These are phyloP conservation scores for Diorhabda sublineata DNA, from an alignment of 1,140 invertebrate species.

Conservation along the genomic window DNA sequence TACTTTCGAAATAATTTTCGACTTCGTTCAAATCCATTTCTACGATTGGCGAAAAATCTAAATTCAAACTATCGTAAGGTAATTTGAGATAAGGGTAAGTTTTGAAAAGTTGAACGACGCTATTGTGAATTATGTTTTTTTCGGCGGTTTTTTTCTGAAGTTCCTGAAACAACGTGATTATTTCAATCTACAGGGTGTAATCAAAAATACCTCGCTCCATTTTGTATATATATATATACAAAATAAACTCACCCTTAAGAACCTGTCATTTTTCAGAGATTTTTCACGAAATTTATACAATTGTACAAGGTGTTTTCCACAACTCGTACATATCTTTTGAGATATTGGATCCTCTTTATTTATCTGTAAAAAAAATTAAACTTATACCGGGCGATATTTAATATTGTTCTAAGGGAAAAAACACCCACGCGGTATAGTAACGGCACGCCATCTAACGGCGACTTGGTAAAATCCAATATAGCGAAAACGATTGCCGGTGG, in stretches of 20 bases:
- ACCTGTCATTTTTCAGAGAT: slow-evolving; percentile 17
- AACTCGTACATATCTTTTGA: slow-evolving; percentile 23
- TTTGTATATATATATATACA: background rate
- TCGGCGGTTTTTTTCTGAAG: slow-evolving; percentile 12
- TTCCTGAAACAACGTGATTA: slow-evolving; percentile 18
- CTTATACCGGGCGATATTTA: no score
- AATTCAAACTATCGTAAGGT: slow-evolving; percentile 10
- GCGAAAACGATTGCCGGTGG: no score
- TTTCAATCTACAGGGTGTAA: background rate
- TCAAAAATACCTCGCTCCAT: background rate
- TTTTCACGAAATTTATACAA: slow-evolving; percentile 20
- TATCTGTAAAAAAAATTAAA: slow-evolving; percentile 24
- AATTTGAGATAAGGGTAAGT: slow-evolving; percentile 19
- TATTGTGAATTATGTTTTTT: slow-evolving; percentile 13
- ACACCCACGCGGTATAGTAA: no score
- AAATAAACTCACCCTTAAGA: slow-evolving; percentile 14
- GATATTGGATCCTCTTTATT: slow-evolving; percentile 21
- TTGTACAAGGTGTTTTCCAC: slow-evolving; percentile 17
- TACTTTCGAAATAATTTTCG: slow-evolving; percentile 21
- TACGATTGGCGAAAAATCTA: slow-evolving; percentile 17
- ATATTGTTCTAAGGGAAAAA: no score
- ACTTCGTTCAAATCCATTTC: slow-evolving; percentile 14
- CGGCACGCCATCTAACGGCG: no score
- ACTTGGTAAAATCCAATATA: no score
- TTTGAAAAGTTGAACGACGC: slow-evolving; percentile 10